phyloP scores from a whole-genome alignment of 2,888 invertebrate genomes.

The Lasioglossum oenotherae region DNA sequence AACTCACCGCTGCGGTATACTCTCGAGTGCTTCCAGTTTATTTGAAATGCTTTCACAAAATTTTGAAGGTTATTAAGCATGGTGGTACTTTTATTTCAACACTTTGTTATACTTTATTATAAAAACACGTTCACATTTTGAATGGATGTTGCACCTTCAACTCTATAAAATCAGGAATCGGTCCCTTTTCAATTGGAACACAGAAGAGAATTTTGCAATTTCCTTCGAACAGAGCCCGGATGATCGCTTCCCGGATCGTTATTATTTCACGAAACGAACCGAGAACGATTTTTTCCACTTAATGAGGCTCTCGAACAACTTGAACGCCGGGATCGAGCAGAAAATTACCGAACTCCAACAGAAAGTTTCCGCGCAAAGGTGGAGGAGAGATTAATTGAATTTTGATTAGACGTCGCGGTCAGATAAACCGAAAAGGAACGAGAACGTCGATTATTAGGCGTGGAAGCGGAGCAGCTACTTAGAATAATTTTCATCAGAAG shows the following conservation, averaged over 20 bases:
- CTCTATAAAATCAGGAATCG: neutral
- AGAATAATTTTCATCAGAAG: constrained; percentile 56
- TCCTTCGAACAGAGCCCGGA: neutral
- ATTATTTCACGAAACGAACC: constrained; percentile 2
- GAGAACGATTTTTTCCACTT: neutral
- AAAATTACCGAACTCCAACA: neutral
- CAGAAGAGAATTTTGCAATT: neutral
- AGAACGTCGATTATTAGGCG: constrained; percentile 49
- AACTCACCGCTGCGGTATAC: neutral
- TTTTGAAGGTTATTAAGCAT: neutral
- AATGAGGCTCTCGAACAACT: constrained; percentile 14
- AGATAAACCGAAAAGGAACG: constrained; percentile 28
- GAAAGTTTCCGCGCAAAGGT: neutral
- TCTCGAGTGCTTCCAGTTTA: neutral
- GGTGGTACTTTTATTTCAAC: neutral
- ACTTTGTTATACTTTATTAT: too few relatives aligned
- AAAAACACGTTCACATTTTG: neutral
- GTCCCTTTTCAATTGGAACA: neutral
- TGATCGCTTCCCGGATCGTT: neutral
- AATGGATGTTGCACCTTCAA: neutral
- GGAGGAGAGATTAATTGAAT: constrained; percentile 50
- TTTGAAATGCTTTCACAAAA: neutral
- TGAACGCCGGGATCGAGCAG: neutral
- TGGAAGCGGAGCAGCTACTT: constrained; percentile 48
- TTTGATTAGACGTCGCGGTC: constrained; percentile 51